Evolutionary conservation across 2,888 invertebrate genomes (phyloP).

Genomic region (Ganaspis brasiliensis): DNA sequence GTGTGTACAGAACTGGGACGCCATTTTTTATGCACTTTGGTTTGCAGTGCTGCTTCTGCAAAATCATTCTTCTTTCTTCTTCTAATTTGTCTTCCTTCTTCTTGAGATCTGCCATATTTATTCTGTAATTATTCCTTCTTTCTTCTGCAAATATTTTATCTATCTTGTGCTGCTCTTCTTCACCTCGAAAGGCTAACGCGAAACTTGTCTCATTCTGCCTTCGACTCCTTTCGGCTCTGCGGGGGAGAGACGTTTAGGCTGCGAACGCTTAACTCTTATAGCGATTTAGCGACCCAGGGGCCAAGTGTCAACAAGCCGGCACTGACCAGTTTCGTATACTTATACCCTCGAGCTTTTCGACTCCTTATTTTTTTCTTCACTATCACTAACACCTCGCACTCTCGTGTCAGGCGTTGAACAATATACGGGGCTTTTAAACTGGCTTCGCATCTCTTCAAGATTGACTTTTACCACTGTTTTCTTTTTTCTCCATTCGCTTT

Average conservation of each 20-base stretch:
- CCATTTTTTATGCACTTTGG: too few species aligned
- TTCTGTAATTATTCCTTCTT: too few species aligned
- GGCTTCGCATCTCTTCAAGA: conserved; percentile 43
- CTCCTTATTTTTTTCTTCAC: conserved; percentile 47
- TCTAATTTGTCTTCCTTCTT: too few species aligned
- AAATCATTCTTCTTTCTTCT: too few species aligned
- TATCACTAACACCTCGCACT: conserved; percentile 48
- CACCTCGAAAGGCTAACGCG: too few species aligned
- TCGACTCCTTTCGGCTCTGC: conserved; percentile 69
- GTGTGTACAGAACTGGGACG: too few species aligned
- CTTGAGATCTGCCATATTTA: too few species aligned
- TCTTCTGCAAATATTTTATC: too few species aligned
- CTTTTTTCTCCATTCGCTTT: not conserved
- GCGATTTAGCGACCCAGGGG: conserved; percentile 77
- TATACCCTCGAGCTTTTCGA: conserved; percentile 46
- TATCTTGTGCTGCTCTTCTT: too few species aligned
- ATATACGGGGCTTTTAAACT: conserved; percentile 34
- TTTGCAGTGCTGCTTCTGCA: too few species aligned
- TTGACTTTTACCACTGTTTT: conserved; percentile 59
- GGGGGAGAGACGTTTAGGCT: conserved; percentile 76
- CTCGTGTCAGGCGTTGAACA: conserved; percentile 37
- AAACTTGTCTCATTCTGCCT: too few species aligned
- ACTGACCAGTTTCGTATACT: conserved; percentile 68
- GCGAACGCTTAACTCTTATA: conserved; percentile 73
- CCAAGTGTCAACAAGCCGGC: conserved; percentile 77